Evolutionary conservation across 2,113 vertebrate genomes (phyloP), one percentile per base, ranked within the genome.

Genomic region (Scalopus aquaticus): DNA sequence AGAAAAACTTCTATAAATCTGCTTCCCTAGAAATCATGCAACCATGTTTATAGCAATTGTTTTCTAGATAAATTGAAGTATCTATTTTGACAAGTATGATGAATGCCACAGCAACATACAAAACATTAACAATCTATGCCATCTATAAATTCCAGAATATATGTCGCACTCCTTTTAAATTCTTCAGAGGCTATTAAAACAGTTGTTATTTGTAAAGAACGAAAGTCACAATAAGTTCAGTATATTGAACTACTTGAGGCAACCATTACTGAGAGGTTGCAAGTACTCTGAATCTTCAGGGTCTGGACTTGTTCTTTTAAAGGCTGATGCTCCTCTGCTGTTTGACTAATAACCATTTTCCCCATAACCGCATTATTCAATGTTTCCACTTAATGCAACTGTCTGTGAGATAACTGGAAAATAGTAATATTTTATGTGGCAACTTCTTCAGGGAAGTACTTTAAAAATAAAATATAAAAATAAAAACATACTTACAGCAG

Each of bases 401-500:
- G 62, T 37, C 60, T 82, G 76, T 0, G 6, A 78, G 28, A 46
- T 37, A n/a, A 70, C 22, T 16, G 69, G 73, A 58, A 67, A 80
- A 65, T 32, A 74, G 39, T 30, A 86, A 0, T 54, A 64, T 54
- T 77, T 90, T 70, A 24, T 9, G 17, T 88, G 85, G n/a, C 17
- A 72, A 81, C 58, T 93, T 89, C 78, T 88, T 86, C 6, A 90
- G 64, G 5, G 0, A 94, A 3, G 10, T 7, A 22, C n/a, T 11
- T 46, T 62, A 67, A 73, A 82, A 94, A 74, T 19, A 42, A 26
- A 46, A 44, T 0, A 26, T n/a, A 62, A 76, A 93, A 88, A 91
- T 32, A 60, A 49, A 93, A 64, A 78, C 92, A 95, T 98, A 99
- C 99, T 99, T 98, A 99, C 99, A 98, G 99, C 99, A 98, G 99